Percentiles rank a stretch among this genome's conserved stretches.
These are phyloP conservation scores for Andrena bucephala DNA, from an alignment of 2,888 invertebrate species.

Conservation along the genomic window DNA sequence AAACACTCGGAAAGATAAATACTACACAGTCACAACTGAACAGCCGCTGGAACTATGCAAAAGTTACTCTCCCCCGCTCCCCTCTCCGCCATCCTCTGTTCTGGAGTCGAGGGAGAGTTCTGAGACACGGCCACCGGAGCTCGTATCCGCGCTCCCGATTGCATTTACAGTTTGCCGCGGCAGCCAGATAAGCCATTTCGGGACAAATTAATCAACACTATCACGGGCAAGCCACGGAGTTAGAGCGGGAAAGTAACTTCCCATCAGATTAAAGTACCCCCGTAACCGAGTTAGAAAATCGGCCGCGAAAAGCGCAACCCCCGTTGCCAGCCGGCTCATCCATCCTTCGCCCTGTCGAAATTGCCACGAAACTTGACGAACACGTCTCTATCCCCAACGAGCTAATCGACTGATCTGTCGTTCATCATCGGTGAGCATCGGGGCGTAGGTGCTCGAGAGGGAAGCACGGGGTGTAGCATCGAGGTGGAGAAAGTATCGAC, in stretches of 20 bases:
- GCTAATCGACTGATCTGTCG: neutral
- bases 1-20: constrained; percentile 54
- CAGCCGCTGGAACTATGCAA: constrained; percentile 40
- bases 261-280: constrained; percentile 50
- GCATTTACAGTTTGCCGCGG: constrained; percentile 44
- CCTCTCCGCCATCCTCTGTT: neutral
- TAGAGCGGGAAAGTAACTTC: constrained; percentile 37
- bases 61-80: constrained; percentile 23
- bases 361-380: neutral
- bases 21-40: constrained; percentile 25
- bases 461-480: too few species aligned
- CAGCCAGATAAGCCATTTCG: constrained; percentile 56
- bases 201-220: constrained; percentile 62
- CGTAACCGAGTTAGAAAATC: constrained; percentile 50
- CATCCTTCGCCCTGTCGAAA: constrained; percentile 8
- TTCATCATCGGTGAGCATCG: neutral
- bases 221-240: constrained; percentile 32
- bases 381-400: neutral
- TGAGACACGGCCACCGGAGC: neutral
- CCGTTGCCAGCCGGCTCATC: neutral
- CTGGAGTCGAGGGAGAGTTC: constrained; percentile 5
- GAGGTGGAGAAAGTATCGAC: neutral
- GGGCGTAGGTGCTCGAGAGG: neutral
- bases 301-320: constrained; percentile 29
- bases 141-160: constrained; percentile 37